These are phyloP conservation scores for Ormyrus pomaceus DNA, from an alignment of 2,888 invertebrate genomes.

Conservation along the genomic window DNA sequence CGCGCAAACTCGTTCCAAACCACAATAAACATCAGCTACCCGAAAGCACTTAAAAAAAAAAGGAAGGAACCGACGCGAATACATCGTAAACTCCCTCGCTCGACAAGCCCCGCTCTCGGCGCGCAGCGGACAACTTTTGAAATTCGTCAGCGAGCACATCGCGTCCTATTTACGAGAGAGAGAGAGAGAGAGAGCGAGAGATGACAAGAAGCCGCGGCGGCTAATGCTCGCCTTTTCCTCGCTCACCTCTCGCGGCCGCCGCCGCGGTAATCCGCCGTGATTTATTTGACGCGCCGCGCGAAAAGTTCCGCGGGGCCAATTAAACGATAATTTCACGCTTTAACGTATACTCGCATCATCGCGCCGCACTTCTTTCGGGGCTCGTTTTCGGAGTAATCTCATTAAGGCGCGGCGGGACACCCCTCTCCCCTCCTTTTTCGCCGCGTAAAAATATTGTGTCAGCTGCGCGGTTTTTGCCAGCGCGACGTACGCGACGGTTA, in stretches of 20 bases:
- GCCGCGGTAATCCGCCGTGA: conserved; percentile 23
- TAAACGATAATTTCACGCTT: conserved; percentile 61
- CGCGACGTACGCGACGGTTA: neutral
- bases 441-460: conserved; percentile 69
- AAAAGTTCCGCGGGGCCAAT: conserved; percentile 30
- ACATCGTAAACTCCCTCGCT: too few species aligned
- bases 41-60: too few species aligned
- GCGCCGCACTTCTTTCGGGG: conserved; percentile 38
- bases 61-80: too few species aligned
- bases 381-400: conserved; percentile 62
- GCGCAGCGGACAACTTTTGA: conserved; percentile 2
- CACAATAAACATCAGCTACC: too few species aligned
- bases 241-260: too few species aligned
- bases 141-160: conserved; percentile 20
- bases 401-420: conserved; percentile 67
- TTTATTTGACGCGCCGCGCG: conserved; percentile 49
- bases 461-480: conserved; percentile 47
- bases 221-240: too few species aligned
- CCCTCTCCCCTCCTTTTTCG: conserved; percentile 56
- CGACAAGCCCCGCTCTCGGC: too few species aligned
- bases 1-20: too few species aligned
- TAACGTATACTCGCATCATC: conserved; percentile 51
- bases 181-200: conserved; percentile 2
- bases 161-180: conserved; percentile 31
- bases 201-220: conserved; percentile 42